Percentiles rank a stretch among this genome's conserved stretches.
phyloP scores from a whole-genome alignment of 37 sponge, comb jelly and placozoan species.

The Aplysina aerophoba region DNA sequence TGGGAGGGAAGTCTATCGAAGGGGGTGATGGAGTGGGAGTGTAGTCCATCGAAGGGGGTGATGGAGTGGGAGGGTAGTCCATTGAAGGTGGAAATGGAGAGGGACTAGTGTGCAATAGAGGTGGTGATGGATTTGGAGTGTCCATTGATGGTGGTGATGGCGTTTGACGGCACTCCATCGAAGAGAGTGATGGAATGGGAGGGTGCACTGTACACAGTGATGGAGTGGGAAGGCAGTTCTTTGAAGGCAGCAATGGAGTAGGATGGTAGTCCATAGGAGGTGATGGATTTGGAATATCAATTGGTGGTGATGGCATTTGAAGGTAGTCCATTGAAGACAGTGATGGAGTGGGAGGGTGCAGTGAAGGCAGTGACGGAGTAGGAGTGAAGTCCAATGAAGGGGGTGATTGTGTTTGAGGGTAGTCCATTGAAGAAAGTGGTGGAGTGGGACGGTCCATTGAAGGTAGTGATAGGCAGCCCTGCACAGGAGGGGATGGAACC shows the following conservation, averaged over 20 bases:
- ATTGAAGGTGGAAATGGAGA: background rate
- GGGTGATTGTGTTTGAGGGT: background rate
- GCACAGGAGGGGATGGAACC: background rate
- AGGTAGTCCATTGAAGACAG: background rate
- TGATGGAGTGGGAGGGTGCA: background rate
- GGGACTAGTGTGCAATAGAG: too few species aligned
- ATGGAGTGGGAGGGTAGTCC: too few species aligned
- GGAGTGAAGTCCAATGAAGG: background rate
- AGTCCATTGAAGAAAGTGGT: background rate
- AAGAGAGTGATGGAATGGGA: slow-evolving; percentile 3
- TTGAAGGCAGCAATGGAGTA: slow-evolving; percentile 1
- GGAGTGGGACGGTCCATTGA: background rate
- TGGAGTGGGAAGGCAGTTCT: background rate
- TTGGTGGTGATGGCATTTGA: background rate
- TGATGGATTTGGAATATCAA: background rate
- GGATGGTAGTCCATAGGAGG: background rate
- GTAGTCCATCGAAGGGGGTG: too few species aligned
- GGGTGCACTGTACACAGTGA: background rate
- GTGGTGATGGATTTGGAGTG: background rate
- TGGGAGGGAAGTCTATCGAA: too few species aligned
- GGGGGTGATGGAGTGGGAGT: too few species aligned
- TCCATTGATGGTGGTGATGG: background rate
- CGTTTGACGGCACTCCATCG: background rate
- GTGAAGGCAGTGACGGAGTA: background rate
- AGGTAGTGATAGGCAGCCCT: background rate